Evolutionary conservation across 2,888 invertebrate genomes (phyloP).

Genomic region (Clitarchus hookeri): DNA sequence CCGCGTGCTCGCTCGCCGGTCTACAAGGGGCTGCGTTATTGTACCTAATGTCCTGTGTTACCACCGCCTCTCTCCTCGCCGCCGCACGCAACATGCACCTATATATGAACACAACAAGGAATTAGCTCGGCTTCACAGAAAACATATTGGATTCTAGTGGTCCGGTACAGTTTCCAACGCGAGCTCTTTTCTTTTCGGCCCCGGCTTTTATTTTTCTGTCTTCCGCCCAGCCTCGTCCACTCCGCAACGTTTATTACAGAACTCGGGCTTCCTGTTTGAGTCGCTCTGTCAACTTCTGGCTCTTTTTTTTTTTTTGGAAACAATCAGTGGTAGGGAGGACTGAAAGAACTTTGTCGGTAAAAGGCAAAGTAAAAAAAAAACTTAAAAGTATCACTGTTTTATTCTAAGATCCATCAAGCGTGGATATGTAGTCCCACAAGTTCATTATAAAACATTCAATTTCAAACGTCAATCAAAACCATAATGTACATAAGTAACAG

Average conservation of each 20-base stretch:
- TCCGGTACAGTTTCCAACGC: not conserved
- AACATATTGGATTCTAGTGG: constrained; percentile 22
- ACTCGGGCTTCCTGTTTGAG: not conserved
- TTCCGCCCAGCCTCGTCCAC: not conserved
- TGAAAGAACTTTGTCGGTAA: not conserved
- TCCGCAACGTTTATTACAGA: not conserved
- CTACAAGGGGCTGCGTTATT: not conserved
- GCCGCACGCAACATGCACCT: not conserved
- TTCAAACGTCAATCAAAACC: no score
- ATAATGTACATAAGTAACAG: no score
- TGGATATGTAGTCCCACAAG: no score
- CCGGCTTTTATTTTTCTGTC: not conserved
- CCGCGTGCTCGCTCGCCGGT: not conserved
- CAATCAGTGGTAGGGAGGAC: not conserved
- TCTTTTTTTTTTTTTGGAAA: not conserved
- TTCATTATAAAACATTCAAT: no score
- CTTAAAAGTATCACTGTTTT: no score
- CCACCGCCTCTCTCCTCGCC: not conserved
- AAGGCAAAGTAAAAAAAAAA: not conserved
- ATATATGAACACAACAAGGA: constrained; percentile 11
- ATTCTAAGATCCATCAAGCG: no score
- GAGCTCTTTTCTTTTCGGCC: not conserved
- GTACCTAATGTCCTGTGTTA: constrained; percentile 21
- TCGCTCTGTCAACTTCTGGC: not conserved
- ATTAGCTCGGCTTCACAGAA: constrained; percentile 17